Evolutionary conservation across 2,797 vertebrate genomes (phyloP), one percentile per base, ranked within the genome.

Genomic region (Neopelma chrysocephalum): DNA sequence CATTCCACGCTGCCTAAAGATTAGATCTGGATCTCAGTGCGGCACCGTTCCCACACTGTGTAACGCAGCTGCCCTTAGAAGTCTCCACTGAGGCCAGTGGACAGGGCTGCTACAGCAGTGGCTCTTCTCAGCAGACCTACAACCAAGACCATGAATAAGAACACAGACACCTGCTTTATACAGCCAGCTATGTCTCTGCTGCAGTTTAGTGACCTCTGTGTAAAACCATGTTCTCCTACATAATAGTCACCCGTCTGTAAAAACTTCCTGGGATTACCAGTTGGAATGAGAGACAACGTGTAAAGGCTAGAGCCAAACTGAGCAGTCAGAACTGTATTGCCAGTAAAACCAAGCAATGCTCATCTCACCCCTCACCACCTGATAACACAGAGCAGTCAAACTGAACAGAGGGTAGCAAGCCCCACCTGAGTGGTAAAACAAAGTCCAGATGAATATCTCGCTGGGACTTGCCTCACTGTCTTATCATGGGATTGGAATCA

Each of bases 81-180:
- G 53, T 29, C 56, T 66, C 36, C 66, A 9, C 42, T 22, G 43
- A 53, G n/a, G 83, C 47, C 70, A 64, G 51, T 1, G 51, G n/a
- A 48, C n/a, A 66, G 20, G 43, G 48, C 72, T 90, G 65, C 61
- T 56, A 32, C 36, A 73, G 40, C 36, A 48, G 17, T 7, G 9
- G 26, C 53, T 86, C 47, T 68, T 48, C n/a, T 50, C 47, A 85
- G 60, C 61, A 70, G n/a, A 51, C 51, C 47, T 21, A n/a, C 2
- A 1, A 34, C 16, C 12, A 64, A 58, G 57, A 40, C 13, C 29
- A 72, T 0, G 0, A 47, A 45, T 34, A 83, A 61, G 17, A 81
- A 32, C 1, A 58, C 11, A 76, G 15, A 54, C 10, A 66, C 3
- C 29, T 36, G 27, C 76, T 38, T 86, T 64, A 66, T 76, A 48